These are phyloP conservation scores for Danio tinwini DNA, from an alignment of 2,797 vertebrate genomes.

Conservation along the genomic window DNA sequence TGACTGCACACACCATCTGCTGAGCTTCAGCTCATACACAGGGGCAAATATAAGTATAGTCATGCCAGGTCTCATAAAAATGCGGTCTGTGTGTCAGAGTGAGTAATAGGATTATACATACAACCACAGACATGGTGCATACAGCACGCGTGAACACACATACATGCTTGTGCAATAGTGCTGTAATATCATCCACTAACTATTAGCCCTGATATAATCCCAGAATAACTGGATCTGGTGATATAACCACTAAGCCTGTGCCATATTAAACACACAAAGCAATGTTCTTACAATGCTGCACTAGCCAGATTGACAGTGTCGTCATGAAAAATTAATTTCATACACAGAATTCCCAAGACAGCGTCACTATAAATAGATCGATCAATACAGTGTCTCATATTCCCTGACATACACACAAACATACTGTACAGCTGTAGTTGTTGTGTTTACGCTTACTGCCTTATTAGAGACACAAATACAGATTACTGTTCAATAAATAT, in stretches of 20 bases:
- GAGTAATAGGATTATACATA: constrained; percentile 47
- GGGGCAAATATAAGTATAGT: constrained; percentile 29
- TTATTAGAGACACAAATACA: background rate
- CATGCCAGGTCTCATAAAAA: constrained; percentile 41
- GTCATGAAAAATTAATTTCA: background rate
- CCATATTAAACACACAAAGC: background rate
- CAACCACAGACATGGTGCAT: constrained; percentile 2
- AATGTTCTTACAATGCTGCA: background rate
- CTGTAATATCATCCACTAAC: constrained; percentile 41
- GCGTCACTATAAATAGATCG: background rate
- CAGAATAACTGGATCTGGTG: constrained; percentile 7
- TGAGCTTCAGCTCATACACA: constrained; percentile 25
- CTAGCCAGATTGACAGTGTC: background rate
- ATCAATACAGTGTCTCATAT: background rate
- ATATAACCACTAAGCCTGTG: constrained; percentile 7
- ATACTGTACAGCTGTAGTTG: background rate
- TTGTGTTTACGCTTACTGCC: background rate
- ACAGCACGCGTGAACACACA: background rate
- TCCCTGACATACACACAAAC: constrained; percentile 21
- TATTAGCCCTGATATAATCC: constrained; percentile 40
- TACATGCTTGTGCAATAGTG: background rate
- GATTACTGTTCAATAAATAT: background rate
- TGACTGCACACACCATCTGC: constrained; percentile 53
- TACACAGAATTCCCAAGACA: constrained; percentile 12
- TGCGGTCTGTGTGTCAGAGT: constrained; percentile 48